phyloP scores from a whole-genome alignment of 2,888 invertebrate species.

The Brenthis hecate region DNA sequence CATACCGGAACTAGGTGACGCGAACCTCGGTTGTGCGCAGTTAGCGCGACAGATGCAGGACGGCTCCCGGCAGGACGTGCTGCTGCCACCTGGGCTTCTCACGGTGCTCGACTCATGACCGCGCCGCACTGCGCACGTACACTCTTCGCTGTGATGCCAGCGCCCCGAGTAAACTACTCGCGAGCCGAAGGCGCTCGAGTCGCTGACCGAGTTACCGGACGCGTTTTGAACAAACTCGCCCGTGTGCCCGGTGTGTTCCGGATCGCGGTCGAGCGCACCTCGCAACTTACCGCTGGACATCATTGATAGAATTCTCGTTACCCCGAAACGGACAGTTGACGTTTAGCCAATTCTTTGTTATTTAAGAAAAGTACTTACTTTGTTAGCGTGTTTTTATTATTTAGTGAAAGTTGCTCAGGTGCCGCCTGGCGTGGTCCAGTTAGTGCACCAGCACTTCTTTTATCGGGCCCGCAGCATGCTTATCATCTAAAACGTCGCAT shows the following conservation, averaged over 20 bases:
- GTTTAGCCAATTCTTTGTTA: slow-evolving; percentile 76
- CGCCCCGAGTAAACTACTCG: slow-evolving; percentile 55
- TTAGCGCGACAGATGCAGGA: slow-evolving; percentile 69
- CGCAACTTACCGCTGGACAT: slow-evolving; percentile 46
- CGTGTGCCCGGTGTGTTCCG: slow-evolving; percentile 44
- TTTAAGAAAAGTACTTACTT: slow-evolving; percentile 76
- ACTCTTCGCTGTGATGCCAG: slow-evolving; percentile 68
- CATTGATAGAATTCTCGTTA: slow-evolving; percentile 55
- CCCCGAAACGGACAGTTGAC: slow-evolving; percentile 62
- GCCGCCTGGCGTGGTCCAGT: slow-evolving; percentile 76
- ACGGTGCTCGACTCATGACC: slow-evolving; percentile 80
- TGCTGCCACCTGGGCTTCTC: slow-evolving; percentile 71
- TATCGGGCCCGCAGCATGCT: slow-evolving; percentile 53
- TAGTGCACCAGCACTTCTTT: slow-evolving; percentile 70
- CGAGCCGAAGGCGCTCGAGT: slow-evolving; percentile 58
- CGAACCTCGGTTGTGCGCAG: slow-evolving; percentile 77
- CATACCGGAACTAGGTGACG: slow-evolving; percentile 75
- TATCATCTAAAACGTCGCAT: slow-evolving; percentile 54
- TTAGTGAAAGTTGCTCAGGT: slow-evolving; percentile 82
- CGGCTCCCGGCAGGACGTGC: slow-evolving; percentile 62
- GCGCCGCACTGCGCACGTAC: slow-evolving; percentile 68
- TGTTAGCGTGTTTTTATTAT: slow-evolving; percentile 74
- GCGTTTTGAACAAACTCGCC: slow-evolving; percentile 43
- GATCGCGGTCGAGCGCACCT: slow-evolving; percentile 41
- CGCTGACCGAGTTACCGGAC: slow-evolving; percentile 61